Evolutionary conservation across 2,797 vertebrate species (phyloP), one percentile per base, ranked within the genome.

Genomic region (Rhynchonycteris naso): DNA sequence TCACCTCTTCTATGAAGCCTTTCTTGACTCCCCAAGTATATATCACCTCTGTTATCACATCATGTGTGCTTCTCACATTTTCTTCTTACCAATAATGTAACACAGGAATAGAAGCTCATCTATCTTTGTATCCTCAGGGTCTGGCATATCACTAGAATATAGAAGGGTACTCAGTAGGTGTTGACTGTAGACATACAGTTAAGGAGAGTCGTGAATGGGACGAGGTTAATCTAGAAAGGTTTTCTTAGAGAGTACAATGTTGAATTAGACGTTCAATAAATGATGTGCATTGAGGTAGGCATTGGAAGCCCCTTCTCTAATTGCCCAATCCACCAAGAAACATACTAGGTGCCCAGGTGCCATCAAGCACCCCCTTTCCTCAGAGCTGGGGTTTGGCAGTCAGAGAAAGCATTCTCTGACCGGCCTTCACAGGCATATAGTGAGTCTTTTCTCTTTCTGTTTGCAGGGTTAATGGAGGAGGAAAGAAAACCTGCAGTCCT

Each of bases 311-410:
- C 13, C 75, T 74, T 7, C 38, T 19, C 18, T 66, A 30, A 22
- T 1, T 24, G 26, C 6, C 38, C 11, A 72, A 15, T 26, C 50
- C 30, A 65, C 11, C 58, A 56, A 72, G 52, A 68, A 33, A 19
- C 0, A 2, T 14, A 35, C 8, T 1, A 19, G 54, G 26, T 11
- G 2, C 7, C 56, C 22, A 18, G 22, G 18, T 9, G 1, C 24
- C 24, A 4, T 13, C 12, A 7, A 54, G 35, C 1, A 26, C 22
- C 8, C 0, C 2, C 4, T 12, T 43, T 82, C 16, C 30, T 71
- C 38, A 54, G 74, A 82, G 19, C 2, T 21, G 8, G 24, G 50
- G 2, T 30, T 33, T 1, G 0, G n/a, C 22, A 11, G 1, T 12
- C 47, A 52, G n/a, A n/a, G 80, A 22, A 19, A 13, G 19, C 2